Evolutionary conservation across 2,113 vertebrate species (phyloP), one percentile per base, ranked within the genome.

Genomic region (Ceyx cyanopectus): DNA sequence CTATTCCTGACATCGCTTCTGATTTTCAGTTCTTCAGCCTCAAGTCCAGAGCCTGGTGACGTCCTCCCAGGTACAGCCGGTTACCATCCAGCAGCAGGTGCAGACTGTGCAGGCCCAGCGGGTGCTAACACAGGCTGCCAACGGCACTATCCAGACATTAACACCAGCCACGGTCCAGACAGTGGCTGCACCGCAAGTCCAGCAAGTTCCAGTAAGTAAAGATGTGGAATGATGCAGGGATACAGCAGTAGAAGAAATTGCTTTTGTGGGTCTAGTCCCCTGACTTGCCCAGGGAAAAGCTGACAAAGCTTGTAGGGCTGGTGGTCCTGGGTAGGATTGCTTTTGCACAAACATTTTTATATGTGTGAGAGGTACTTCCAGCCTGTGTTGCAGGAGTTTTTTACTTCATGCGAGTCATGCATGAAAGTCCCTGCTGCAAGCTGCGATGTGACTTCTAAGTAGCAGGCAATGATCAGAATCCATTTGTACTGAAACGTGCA

Each of bases 1-100:
- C 69, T 37, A 1, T 56, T 82, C 24, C 67, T 95, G 82, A 91
- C 8, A 40, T 73, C 29, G 84, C 73, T 79, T 76, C 76, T 34
- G 66, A 65, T 86, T 95, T 89, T 34, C 95, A 99, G 99, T 99
- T 73, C 98, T 99, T 43, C 99, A 99, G 89, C 99, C 99, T 60
- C 99, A 99, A 94, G 91, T 99, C 75, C 99, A 99, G 96, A 99
- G 99, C 97, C 98, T 99, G 60, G 97, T 99, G 98, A 98, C 99
- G 0, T 99, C 99, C 57, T 97, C 97, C 3, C 99, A 99, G 94
- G 98, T 99, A 7, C 99, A 99, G 88, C 98, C 99, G 0, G 97
- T 99, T 58, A 93, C 99, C 45, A 99, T 99, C 95, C 99, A 99
- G 97, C 99, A 99, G 97, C 99, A 99, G 89, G 97, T 98, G 60